Percentiles rank a stretch among this genome's conserved stretches.
phyloP scores from a whole-genome alignment of 2,888 invertebrate genomes.

The Neoscelio sp. region DNA sequence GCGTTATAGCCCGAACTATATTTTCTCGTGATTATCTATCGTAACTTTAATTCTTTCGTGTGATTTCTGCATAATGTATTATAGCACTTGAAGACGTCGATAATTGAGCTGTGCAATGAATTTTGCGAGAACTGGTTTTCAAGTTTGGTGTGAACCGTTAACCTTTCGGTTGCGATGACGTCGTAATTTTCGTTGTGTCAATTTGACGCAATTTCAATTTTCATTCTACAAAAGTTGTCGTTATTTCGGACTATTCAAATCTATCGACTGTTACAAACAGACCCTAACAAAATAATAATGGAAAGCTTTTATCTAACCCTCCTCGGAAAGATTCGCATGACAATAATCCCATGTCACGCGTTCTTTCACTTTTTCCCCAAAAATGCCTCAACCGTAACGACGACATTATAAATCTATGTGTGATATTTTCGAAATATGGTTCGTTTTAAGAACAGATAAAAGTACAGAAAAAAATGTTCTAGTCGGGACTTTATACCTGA shows the following conservation, averaged over 20 bases:
- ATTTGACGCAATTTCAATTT: slow-evolving; percentile 6
- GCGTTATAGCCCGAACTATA: slow-evolving; percentile 5
- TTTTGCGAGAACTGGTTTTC: slow-evolving; percentile 13
- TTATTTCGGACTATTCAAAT: too few species aligned
- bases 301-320: slow-evolving; percentile 6
- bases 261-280: slow-evolving; percentile 7
- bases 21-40: slow-evolving; percentile 4
- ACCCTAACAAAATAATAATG: slow-evolving; percentile 1
- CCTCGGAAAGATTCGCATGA: not conserved
- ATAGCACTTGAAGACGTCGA: not conserved
- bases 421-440: too few species aligned
- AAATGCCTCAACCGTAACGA: not conserved
- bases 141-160: slow-evolving; percentile 20
- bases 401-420: not conserved
- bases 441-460: too few species aligned
- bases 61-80: slow-evolving; percentile 22
- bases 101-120: too few species aligned
- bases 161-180: slow-evolving; percentile 16
- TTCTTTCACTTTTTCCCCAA: slow-evolving; percentile 1
- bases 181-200: too few species aligned
- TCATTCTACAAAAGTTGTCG: slow-evolving; percentile 6
- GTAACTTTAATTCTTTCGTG: slow-evolving; percentile 10
- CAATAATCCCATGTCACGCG: too few species aligned
- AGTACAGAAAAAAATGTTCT: too few species aligned
- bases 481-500: slow-evolving; percentile 64